Conservation (phyloP, 2,797 vertebrate genomes). For the Phataginus tetradactyla region DNA sequence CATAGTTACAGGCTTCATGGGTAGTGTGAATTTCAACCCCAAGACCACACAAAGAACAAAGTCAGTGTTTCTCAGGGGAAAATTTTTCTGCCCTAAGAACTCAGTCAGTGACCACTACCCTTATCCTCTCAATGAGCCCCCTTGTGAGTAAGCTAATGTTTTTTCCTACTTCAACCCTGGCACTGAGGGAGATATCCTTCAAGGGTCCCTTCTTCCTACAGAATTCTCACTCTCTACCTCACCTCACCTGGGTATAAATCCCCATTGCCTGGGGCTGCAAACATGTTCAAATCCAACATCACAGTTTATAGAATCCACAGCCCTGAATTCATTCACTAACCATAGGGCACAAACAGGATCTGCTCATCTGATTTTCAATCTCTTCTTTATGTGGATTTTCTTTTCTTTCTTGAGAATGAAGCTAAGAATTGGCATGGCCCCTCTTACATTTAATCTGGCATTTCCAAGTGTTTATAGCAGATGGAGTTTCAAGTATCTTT, state of each 20-base stretch:
- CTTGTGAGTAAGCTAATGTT: background rate
- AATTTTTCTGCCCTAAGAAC: background rate
- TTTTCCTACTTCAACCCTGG: background rate
- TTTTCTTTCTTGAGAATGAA: background rate
- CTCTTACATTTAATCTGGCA: background rate
- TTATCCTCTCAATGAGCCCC: background rate
- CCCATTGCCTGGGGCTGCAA: background rate
- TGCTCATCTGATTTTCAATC: background rate
- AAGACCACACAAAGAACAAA: background rate
- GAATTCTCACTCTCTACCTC: background rate
- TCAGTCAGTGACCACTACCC: background rate
- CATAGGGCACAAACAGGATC: background rate
- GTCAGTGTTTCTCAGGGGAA: background rate
- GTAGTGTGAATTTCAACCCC: background rate
- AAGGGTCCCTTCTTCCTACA: background rate
- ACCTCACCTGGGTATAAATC: background rate
- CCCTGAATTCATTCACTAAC: background rate
- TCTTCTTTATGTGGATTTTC: background rate
- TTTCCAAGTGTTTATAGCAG: background rate
- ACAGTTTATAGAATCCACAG: background rate
- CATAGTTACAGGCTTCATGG: background rate
- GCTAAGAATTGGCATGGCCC: background rate
- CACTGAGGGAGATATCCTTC: background rate
- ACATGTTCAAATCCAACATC: background rate
- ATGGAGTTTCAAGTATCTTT: background rate